phyloP scores from a whole-genome alignment of 2,888 invertebrate genomes.

The Cotesia congregata region DNA sequence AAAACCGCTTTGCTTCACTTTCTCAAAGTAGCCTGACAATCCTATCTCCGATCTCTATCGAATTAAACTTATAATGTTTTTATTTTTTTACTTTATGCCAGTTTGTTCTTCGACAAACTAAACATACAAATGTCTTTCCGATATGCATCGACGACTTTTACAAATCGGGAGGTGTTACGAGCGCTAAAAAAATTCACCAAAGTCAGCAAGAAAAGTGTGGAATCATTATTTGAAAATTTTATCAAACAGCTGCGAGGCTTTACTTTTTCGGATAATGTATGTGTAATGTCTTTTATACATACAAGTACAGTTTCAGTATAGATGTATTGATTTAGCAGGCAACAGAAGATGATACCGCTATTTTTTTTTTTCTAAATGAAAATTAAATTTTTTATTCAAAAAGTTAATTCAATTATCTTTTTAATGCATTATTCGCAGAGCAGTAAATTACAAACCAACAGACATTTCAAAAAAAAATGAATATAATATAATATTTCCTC shows the following conservation, averaged over 20 bases:
- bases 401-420: no score
- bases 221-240: constrained; percentile 23
- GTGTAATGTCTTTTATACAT: no score
- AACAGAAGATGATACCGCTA: no score
- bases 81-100: neutral
- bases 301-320: no score
- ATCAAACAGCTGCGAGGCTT: neutral
- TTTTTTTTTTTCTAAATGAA: no score
- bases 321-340: no score
- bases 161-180: neutral
- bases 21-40: neutral
- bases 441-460: no score
- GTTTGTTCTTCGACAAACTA: neutral
- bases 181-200: neutral
- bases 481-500: neutral
- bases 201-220: constrained; percentile 19
- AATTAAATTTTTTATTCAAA: no score
- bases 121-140: neutral
- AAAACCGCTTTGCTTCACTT: neutral
- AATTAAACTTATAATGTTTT: neutral
- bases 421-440: no score
- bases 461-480: neutral
- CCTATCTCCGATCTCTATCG: neutral
- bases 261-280: neutral
- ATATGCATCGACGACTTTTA: neutral